A percentile compares a stretch with the other conserved stretches of the same genome.
Evolutionary conservation across 2,888 invertebrate genomes (phyloP).

Genomic region (Rhingia campestris): DNA sequence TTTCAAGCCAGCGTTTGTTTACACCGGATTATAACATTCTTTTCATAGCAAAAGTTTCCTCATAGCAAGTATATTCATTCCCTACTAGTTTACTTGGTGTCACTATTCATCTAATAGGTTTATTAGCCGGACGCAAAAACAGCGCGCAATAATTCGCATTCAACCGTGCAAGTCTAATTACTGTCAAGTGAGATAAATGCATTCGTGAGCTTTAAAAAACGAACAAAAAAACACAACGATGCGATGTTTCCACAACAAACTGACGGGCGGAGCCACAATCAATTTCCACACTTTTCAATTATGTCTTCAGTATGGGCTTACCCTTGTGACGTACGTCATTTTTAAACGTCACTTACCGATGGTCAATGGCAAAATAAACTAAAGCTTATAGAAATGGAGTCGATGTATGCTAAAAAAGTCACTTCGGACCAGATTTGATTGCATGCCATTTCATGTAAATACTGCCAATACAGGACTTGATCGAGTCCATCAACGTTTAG

Average conservation of each 20-base stretch:
- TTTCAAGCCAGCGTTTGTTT: background rate
- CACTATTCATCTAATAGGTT: slow-evolving; percentile 30
- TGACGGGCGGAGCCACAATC: slow-evolving; percentile 12
- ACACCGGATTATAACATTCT: slow-evolving; percentile 5
- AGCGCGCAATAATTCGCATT: slow-evolving; percentile 47
- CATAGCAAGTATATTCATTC: background rate
- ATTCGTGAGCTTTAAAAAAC: slow-evolving; percentile 47
- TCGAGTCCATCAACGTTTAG: background rate
- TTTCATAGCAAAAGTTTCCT: background rate
- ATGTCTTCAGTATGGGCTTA: slow-evolving; percentile 25
- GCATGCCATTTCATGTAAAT: background rate
- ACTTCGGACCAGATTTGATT: background rate
- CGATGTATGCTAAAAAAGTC: too few species aligned
- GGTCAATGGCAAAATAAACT: background rate
- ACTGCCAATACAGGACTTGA: too few species aligned
- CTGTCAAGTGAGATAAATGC: slow-evolving; percentile 56
- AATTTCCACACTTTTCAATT: slow-evolving; percentile 11
- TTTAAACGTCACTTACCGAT: background rate
- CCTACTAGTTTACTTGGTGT: slow-evolving; percentile 8
- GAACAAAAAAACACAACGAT: slow-evolving; percentile 4
- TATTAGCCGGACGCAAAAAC: slow-evolving; percentile 35
- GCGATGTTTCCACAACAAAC: slow-evolving; percentile 3
- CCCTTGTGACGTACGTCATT: slow-evolving; percentile 33
- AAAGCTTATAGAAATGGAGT: background rate
- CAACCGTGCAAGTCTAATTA: slow-evolving; percentile 61